Base-by-base conservation (phyloP, 2,888 invertebrate species). In the Lasioglossum calceatum region DNA sequence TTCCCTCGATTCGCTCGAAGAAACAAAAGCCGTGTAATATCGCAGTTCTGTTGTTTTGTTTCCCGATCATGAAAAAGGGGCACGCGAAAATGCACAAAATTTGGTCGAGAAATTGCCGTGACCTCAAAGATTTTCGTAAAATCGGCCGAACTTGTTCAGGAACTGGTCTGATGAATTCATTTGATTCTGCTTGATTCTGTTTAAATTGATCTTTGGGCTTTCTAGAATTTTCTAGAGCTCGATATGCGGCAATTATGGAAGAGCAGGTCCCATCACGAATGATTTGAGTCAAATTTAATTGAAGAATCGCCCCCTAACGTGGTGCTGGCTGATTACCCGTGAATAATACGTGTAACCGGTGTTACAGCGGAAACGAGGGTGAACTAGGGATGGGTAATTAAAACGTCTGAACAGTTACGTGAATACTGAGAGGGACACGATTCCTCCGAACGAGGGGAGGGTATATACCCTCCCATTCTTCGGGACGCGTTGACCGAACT, bases 11-110 rank as follows among this genome's bases (percentile, higher is more conserved):
- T 80, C 70, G 72, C 61, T 54, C 58, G 76, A 12, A 36, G n/a
- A 73, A 79, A 87, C 87, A 88, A 88, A 82, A 79, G 79, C 64
- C 70, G 42, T 71, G 81, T 87, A 89, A 90, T 87, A 83, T 90
- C 81, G 76, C 70, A 71, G 64, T n/a, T 64, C 14, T 67, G 23
- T 44, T 54, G 82, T 70, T 90, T 82, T 81, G 78, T 81, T 86
- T 74, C 39, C 50, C 39, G 16, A 42, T 32, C 54, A 14, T 44
- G 77, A 42, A 88, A 80, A 54, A 27, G n/a, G 47, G 32, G 19
- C 32, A 32, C 23, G 36, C 64, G 54, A 71, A 81, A 74, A 50
- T 14, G 5, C 7, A 19, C 0, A 54, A 36, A 67, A 67, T 42
- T 73, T 74, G 23, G 16, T 42, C 27, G 54, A 42, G 74, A 77